A percentile compares a stretch with the other conserved stretches of the same genome.
Evolutionary conservation across 1,140 invertebrate species (phyloP).

Genomic region (Rhagoletis zephyria): DNA sequence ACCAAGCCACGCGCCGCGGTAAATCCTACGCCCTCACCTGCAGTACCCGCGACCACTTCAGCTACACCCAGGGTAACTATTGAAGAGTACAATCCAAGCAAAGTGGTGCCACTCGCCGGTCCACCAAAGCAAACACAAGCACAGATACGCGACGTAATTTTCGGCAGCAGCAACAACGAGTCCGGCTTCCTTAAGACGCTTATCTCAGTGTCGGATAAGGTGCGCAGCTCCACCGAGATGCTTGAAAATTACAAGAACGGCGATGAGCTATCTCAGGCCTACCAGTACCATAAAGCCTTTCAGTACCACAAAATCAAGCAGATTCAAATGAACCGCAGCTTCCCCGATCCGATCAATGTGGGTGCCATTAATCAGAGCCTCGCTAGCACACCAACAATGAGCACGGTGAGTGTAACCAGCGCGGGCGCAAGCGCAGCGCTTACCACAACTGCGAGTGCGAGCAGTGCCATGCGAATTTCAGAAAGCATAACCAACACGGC

Average conservation of each 20-base stretch:
- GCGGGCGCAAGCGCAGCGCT: neutral
- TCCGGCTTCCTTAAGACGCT: constrained; percentile 70
- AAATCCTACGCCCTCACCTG: neutral
- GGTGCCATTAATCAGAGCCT: neutral
- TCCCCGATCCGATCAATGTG: constrained; percentile 43
- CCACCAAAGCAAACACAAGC: constrained; percentile 65
- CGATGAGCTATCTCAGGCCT: constrained; percentile 79
- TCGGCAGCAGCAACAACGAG: constrained; percentile 65
- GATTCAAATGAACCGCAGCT: constrained; percentile 73
- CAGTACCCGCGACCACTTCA: constrained; percentile 29
- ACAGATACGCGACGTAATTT: constrained; percentile 70
- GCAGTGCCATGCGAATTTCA: neutral
- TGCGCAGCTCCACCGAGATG: constrained; percentile 67
- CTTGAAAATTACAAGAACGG: constrained; percentile 61
- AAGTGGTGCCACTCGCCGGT: neutral
- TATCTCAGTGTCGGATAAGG: constrained; percentile 71
- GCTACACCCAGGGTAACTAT: neutral
- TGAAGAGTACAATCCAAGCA: neutral
- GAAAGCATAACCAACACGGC: neutral
- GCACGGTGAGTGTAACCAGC: neutral
- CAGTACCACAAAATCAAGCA: constrained; percentile 84
- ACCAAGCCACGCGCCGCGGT: constrained; percentile 66
- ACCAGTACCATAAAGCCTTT: constrained; percentile 83
- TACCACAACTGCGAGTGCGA: neutral
- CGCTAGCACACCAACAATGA: neutral